Evolutionary conservation across 2,797 vertebrate species (phyloP), one percentile per base, ranked within the genome.

Genomic region (Apogon talboti): DNA sequence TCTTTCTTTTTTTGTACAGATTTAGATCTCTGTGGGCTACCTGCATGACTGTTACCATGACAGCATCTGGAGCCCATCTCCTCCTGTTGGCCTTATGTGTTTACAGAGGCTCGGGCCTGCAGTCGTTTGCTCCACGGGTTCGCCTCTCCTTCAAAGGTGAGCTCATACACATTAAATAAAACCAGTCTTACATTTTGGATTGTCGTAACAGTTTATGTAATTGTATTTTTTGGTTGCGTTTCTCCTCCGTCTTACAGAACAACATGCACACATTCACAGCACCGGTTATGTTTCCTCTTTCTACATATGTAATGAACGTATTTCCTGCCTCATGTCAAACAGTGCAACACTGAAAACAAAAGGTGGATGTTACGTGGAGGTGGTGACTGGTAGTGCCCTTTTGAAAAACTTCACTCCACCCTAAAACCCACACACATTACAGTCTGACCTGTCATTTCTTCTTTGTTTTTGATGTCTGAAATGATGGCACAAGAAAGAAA

Each of bases 121-220:
- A 91, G 79, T 92, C 91, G 81, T 91, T 90, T 2, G 80, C 93
- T 41, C 92, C 93, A 3, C 76, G 93, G 85, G 92, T 94, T 58
- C 91, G 87, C 73, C 91, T 94, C 84, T 87, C 92, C 71, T 94
- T 93, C 86, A 94, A 94, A 94, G 93, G 93, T 94, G 89, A 92
- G 91, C 73, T 56, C 48, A 42, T 24, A 50, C 61, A 70, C 55
- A 75, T 71, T 44, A 56, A 56, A 64, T n/a, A 0, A 33, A 59
- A 69, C 58, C 71, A 68, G 40, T 55, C 60, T 68, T 47, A 70
- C 71, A 64, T 40, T 30, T 10, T 44, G 43, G 44, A 65, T 72
- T 49, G 43, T 52, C 47, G 1, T 63, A 53, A 74, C 37, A 19
- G 70, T 78, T 66, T 64, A 59, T 75, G 7, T 35, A 35, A 35